Percentiles rank a stretch among this genome's conserved stretches.
phyloP scores from a whole-genome alignment of 2,113 vertebrate genomes.

The Toxotes jaculatrix region DNA sequence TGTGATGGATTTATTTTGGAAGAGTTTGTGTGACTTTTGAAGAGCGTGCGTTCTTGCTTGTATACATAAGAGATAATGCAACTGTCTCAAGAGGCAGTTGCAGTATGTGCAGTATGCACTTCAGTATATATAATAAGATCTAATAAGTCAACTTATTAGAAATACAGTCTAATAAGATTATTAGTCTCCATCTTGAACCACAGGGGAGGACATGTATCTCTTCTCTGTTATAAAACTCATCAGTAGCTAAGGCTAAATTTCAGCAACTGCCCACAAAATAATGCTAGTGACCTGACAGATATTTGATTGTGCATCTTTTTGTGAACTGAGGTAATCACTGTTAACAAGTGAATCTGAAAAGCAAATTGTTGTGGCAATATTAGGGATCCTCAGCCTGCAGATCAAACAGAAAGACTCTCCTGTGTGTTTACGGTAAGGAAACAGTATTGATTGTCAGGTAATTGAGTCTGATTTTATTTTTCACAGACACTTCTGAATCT shows the following conservation, averaged over 20 bases:
- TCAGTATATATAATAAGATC: too few species aligned
- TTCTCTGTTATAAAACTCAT: background rate
- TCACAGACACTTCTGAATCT: background rate
- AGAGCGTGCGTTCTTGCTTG: constrained; percentile 8
- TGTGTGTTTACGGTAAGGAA: background rate
- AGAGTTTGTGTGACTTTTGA: constrained; percentile 32
- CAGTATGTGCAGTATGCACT: too few species aligned
- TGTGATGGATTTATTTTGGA: constrained; percentile 52
- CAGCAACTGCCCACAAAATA: background rate
- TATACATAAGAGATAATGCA: background rate
- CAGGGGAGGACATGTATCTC: background rate
- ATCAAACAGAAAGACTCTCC: background rate
- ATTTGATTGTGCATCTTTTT: background rate
- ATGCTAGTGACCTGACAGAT: background rate
- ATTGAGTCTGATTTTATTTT: background rate
- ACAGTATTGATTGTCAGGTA: background rate
- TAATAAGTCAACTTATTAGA: too few species aligned
- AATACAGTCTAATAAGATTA: too few species aligned
- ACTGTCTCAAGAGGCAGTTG: background rate
- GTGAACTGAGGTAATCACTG: background rate
- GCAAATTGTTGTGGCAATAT: background rate
- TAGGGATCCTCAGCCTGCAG: background rate
- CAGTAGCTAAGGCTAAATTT: background rate
- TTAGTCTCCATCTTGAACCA: background rate
- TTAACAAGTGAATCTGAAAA: background rate